Evolutionary conservation across 2,888 invertebrate species (phyloP).

Genomic region (Rhingia rostrata): DNA sequence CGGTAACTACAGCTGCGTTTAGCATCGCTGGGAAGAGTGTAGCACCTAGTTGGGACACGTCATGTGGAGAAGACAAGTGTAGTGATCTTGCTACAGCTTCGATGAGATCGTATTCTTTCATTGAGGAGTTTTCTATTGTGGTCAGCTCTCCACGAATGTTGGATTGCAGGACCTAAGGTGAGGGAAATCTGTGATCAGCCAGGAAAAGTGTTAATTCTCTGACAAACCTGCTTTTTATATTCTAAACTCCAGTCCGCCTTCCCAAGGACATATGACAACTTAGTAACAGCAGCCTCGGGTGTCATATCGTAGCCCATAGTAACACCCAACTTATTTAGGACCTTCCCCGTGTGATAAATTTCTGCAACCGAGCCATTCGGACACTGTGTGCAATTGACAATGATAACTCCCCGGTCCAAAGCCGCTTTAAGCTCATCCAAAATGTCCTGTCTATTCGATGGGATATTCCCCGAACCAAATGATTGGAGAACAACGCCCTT

Average conservation of each 20-base stretch:
- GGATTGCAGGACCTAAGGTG: slow-evolving; percentile 87
- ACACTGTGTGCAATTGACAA: slow-evolving; percentile 97
- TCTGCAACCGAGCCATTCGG: slow-evolving; percentile 90
- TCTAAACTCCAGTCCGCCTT: slow-evolving; percentile 87
- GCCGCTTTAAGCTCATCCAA: slow-evolving; percentile 89
- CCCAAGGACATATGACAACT: slow-evolving; percentile 94
- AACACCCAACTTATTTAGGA: slow-evolving; percentile 79
- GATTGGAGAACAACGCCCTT: slow-evolving; percentile 93
- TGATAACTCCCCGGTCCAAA: slow-evolving; percentile 89
- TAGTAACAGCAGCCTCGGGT: slow-evolving; percentile 95
- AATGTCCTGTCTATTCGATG: slow-evolving; percentile 91
- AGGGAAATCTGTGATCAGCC: background rate
- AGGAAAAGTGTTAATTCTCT: background rate
- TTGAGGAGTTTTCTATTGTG: slow-evolving; percentile 77
- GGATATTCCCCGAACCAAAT: slow-evolving; percentile 97
- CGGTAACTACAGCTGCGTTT: slow-evolving; percentile 86
- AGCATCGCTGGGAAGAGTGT: slow-evolving; percentile 88
- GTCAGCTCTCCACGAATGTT: slow-evolving; percentile 93
- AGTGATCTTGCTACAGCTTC: slow-evolving; percentile 86
- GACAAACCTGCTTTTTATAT: slow-evolving; percentile 86
- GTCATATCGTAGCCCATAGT: slow-evolving; percentile 85
- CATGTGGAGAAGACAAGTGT: slow-evolving; percentile 84
- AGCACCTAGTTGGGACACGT: slow-evolving; percentile 84
- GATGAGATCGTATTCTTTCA: slow-evolving; percentile 84
- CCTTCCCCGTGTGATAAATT: slow-evolving; percentile 93